phyloP scores from a whole-genome alignment of 1,140 invertebrate genomes.

The Alviniconcha marisindica region DNA sequence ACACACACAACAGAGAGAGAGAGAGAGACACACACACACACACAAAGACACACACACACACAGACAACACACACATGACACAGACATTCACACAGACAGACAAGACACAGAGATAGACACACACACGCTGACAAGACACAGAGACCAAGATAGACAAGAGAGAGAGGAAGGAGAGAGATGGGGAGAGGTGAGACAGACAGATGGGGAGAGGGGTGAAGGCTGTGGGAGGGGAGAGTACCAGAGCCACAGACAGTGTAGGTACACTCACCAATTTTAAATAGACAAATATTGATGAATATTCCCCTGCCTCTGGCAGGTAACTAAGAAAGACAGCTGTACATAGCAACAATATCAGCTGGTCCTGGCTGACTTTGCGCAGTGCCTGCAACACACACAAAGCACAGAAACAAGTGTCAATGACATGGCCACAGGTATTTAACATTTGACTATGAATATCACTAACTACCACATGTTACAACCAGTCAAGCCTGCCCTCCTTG shows the following conservation, averaged over 20 bases:
- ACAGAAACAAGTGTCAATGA: too few species aligned
- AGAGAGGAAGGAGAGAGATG: too few species aligned
- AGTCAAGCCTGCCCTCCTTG: too few species aligned
- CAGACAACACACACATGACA: not conserved
- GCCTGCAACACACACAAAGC: constrained; percentile 79
- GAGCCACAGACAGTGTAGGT: too few species aligned
- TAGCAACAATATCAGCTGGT: constrained; percentile 96
- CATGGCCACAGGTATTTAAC: too few species aligned
- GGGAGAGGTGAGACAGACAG: too few species aligned
- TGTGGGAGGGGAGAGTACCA: too few species aligned
- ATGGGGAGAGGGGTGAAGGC: too few species aligned
- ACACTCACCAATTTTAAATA: constrained; percentile 95
- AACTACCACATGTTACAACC: too few species aligned
- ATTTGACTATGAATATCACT: too few species aligned
- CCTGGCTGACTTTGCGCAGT: constrained; percentile 94
- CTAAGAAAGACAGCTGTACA: constrained; percentile 98
- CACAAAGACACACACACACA: not conserved
- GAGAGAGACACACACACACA: not conserved
- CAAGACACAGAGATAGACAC: not conserved
- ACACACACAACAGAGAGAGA: too few species aligned
- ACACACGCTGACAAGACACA: not conserved
- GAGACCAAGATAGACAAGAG: not conserved
- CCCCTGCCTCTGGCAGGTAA: constrained; percentile 97
- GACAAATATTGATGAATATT: constrained; percentile 99
- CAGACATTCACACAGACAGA: not conserved